Base-by-base conservation (phyloP, 2,888 invertebrate species). In the Norana najaformis region DNA sequence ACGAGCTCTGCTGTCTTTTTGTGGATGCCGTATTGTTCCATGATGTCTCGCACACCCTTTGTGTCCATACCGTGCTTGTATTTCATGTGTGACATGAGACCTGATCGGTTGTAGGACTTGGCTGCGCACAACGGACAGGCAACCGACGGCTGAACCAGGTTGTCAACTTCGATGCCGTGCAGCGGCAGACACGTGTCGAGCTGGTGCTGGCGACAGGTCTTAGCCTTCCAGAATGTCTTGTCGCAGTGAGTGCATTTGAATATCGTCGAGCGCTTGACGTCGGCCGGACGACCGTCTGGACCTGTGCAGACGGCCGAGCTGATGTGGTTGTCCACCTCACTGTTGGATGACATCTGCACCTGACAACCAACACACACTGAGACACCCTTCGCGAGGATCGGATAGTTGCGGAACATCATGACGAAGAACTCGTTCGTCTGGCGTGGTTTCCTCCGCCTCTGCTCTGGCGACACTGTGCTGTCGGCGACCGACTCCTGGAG, bases 181-280 rank as follows among this genome's bases (percentile, higher is more conserved):
- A 39, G 82, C 88, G 90, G 47, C 34, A 90, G 88, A 39, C 88
- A 90, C 38, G 83, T 83, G 36, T 88, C 89, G 36, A 88, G 34
- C 83, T 91, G 91, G 88, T 91, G 91, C 83, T 91, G 89, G 18
- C 91, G 53, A 69, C 91, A 91, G 18, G 83, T 30, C 89, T 90
- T 91, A 3, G 91, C 91, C 90, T 90, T 91, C 89, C 85, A 88
- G 90, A 91, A 91, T 20, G 91, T 91, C 37, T 36, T 34, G 34
- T 90, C 89, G 85, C 91, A 91, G 83, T 91, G 90, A 5, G 90
- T 91, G n/a, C 91, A 91, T 53, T 90, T 91, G 90, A 90, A 91
- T 20, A 91, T 38, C 30, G 91, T 91, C 38, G 91, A 90, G 41
- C 89, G 38, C 53, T 90, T 90, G 88, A 90, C 47, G 82, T 89